phyloP scores from a whole-genome alignment of 2,888 invertebrate genomes.

The Cerastoderma edule region DNA sequence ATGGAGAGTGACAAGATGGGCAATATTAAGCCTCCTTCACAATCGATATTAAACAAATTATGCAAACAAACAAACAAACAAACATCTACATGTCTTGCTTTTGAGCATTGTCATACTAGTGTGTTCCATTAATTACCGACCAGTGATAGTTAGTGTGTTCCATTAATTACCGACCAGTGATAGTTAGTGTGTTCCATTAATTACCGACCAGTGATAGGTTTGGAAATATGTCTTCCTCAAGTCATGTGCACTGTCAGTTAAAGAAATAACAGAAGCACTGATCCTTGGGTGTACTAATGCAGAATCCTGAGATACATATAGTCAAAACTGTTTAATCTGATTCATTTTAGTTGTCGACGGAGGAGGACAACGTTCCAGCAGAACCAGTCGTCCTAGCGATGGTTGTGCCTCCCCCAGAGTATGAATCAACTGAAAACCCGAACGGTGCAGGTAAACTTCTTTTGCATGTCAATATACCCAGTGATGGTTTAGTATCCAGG shows the following conservation, averaged over 20 bases:
- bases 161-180: too few species aligned
- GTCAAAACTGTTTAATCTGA: background rate
- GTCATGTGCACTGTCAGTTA: background rate
- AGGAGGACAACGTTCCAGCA: conserved; percentile 75
- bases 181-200: too few species aligned
- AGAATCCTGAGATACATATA: background rate
- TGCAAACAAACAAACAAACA: too few species aligned
- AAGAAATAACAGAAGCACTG: background rate
- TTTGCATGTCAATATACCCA: background rate
- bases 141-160: too few species aligned
- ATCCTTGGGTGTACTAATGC: background rate
- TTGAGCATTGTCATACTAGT: too few species aligned
- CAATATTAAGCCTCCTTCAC: too few species aligned
- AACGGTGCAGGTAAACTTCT: conserved; percentile 11
- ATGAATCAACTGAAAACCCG: conserved; percentile 3
- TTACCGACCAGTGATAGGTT: background rate
- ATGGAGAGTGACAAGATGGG: too few species aligned
- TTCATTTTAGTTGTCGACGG: conserved; percentile 68
- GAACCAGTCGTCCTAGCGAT: conserved; percentile 75
- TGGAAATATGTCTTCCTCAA: background rate
- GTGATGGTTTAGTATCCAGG: too few species aligned
- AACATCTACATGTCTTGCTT: too few species aligned
- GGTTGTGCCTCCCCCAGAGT: conserved; percentile 71
- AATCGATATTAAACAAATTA: too few species aligned
- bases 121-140: too few species aligned